These are phyloP conservation scores for Syrista parreyssii DNA, from an alignment of 2,888 invertebrate genomes.

Conservation along the genomic window DNA sequence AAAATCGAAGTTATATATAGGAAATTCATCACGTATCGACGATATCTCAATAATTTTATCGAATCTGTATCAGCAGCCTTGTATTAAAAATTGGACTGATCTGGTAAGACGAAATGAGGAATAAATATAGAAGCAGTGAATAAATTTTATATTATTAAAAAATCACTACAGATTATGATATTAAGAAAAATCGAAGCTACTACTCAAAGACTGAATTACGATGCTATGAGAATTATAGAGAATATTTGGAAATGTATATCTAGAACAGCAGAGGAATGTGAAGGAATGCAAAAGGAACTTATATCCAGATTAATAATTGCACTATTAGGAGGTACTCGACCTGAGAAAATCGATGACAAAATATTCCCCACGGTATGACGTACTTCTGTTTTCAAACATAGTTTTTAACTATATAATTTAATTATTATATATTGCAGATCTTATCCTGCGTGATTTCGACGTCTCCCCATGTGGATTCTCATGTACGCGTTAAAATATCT, in stretches of 20 bases:
- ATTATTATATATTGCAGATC: background rate
- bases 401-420: background rate
- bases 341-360: conserved; percentile 29
- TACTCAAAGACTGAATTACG: conserved; percentile 26
- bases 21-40: background rate
- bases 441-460: background rate
- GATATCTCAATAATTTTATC: conserved; percentile 7
- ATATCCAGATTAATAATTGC: conserved; percentile 38
- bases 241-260: conserved; percentile 47
- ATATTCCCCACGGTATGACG: conserved; percentile 32
- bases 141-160: background rate
- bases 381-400: background rate
- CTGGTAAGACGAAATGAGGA: conserved; percentile 39
- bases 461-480: conserved; percentile 23
- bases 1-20: conserved; percentile 9
- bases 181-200: conserved; percentile 26
- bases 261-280: conserved; percentile 38
- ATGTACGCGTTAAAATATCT: conserved; percentile 37
- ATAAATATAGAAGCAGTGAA: background rate
- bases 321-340: conserved; percentile 35
- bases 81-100: conserved; percentile 39
- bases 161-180: conserved; percentile 20
- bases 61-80: background rate
- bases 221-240: conserved; percentile 25
- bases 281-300: conserved; percentile 38